Percentiles rank a stretch among this genome's conserved stretches.
These are phyloP conservation scores for Carassius gibelio DNA, from an alignment of 2,113 vertebrate genomes.

Conservation along the genomic window DNA sequence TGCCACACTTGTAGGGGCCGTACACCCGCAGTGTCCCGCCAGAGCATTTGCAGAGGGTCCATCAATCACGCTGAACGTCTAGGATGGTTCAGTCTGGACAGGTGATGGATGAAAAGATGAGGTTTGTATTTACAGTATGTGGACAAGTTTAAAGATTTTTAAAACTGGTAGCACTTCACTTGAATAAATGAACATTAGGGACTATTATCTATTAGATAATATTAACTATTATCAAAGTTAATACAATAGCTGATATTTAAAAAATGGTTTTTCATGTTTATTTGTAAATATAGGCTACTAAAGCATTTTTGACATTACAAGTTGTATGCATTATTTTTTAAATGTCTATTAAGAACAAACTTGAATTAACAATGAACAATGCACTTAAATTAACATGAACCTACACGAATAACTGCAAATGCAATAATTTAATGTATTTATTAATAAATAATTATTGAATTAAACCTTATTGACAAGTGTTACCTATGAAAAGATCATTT, in stretches of 20 bases:
- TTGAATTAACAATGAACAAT: background rate
- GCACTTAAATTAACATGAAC: background rate
- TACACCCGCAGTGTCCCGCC: background rate
- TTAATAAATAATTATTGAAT: background rate
- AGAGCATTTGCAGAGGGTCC: background rate
- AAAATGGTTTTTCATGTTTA: background rate
- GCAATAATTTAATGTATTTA: background rate
- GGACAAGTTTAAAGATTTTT: background rate
- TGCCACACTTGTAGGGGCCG: slow-evolving; percentile 22
- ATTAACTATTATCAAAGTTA: background rate
- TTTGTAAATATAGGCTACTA: too few relatives aligned
- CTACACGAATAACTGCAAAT: background rate
- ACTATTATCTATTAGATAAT: too few relatives aligned
- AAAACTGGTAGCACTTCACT: background rate
- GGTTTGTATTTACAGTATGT: background rate
- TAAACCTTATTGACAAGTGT: background rate
- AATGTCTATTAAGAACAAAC: background rate
- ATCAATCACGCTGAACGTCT: slow-evolving; percentile 3
- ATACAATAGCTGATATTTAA: background rate
- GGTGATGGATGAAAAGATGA: background rate
- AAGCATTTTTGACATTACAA: background rate
- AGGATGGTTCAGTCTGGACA: background rate
- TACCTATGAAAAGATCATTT: background rate
- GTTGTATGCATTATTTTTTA: background rate
- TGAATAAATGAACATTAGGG: background rate